Base-by-base conservation (phyloP, 2,797 vertebrate species). In the Lindbergichthys nudifrons region DNA sequence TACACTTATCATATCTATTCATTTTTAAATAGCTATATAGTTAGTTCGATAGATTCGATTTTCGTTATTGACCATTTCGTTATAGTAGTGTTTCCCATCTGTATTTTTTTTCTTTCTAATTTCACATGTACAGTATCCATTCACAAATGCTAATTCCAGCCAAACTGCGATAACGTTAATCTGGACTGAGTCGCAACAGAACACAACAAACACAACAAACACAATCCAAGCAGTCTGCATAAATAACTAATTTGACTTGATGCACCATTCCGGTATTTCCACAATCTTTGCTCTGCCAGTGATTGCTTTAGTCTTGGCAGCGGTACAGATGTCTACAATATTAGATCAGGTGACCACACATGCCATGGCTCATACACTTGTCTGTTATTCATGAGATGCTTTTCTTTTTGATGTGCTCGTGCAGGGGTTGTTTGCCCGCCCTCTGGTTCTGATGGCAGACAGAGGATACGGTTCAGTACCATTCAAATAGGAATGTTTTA, bases 171-270 rank as follows among this genome's bases (percentile, higher is more conserved):
- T 81, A 74, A 59, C 73, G 79, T 85, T 80, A 72, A 77, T 46
- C 56, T 59, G 71, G 79, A 70, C 71, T 23, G 64, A 23, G 4
- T 70, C 79, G 76, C 68, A 50, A 57, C 78, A 63, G 58, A 83
- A 64, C 46, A 68, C 60, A 81, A 59, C 67, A 77, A 82, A 70
- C 65, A 72, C 58, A 71, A 64, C 70, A 77, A 82, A 70, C 66
- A 72, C 59, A 71, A 64, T 59, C 51, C 21, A 36, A 79, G 71
- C 77, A 70, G 70, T 48, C 70, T 71, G 73, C 71, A 86, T 80
- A 66, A 87, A 90, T 85, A 85, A 81, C 63, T 80, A 32, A 83
- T 87, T 80, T 77, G 73, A 84, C 57, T 77, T 62, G 82, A 82
- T 76, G 62, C 71, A 79, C 59, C 70, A 65, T 77, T 47, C 57